A percentile compares a stretch with the other conserved stretches of the same genome.
Conservation (phyloP, 1,140 invertebrate species). For the Chrysomallon squamiferum region DNA sequence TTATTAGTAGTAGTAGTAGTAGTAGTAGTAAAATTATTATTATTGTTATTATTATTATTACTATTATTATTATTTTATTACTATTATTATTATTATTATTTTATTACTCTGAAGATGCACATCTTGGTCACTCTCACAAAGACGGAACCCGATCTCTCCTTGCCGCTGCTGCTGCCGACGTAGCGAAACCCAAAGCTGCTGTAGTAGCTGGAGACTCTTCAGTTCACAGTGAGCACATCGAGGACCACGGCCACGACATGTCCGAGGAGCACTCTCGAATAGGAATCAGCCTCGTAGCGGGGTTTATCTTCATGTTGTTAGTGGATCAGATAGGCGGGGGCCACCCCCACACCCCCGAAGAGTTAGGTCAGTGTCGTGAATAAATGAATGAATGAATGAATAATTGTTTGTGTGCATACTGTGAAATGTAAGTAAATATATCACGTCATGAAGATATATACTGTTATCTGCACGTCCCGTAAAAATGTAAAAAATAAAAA, state of each 20-base stretch:
- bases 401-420: not conserved
- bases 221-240: not conserved
- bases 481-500: not conserved
- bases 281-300: conserved; percentile 78
- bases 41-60: too few species aligned
- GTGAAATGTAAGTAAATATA: not conserved
- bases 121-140: conserved; percentile 1
- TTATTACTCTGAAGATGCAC: not conserved
- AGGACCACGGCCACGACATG: conserved; percentile 34
- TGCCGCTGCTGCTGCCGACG: too few species aligned
- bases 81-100: too few species aligned
- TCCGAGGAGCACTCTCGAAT: conserved; percentile 64
- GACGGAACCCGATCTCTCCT: not conserved
- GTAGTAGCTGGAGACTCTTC: too few species aligned
- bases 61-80: too few species aligned
- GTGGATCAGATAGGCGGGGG: conserved; percentile 81
- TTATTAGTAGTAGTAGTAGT: too few species aligned
- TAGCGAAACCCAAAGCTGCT: too few species aligned
- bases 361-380: conserved; percentile 26
- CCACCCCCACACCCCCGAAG: conserved; percentile 47
- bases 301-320: conserved; percentile 97
- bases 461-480: not conserved
- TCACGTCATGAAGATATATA: not conserved
- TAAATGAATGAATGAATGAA: too few species aligned
- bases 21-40: too few species aligned